Base-by-base conservation (phyloP, 2,888 invertebrate genomes). In the Acanthoscelides obtectus region DNA sequence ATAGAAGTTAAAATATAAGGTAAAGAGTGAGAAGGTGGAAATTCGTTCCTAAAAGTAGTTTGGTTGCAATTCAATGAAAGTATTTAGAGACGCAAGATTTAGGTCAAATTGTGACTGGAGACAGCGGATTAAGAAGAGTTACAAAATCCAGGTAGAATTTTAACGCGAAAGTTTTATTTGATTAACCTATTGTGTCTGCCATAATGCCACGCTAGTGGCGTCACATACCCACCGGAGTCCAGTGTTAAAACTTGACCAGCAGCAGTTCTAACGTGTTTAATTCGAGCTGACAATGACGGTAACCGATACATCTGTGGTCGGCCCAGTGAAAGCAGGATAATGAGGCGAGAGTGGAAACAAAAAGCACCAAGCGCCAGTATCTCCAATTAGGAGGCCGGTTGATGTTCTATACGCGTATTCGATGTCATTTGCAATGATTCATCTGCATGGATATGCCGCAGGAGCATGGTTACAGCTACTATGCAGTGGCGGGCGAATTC, bases 221-320 rank as follows among this genome's bases (percentile, higher is more conserved):
- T 45, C 12, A n/a, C n/a, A n/a, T n/a, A n/a, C n/a, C n/a, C n/a
- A n/a, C n/a, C n/a, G n/a, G 45, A 1, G 45, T 4, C 45, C 45
- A 45, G 45, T 45, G n/a, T 45, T 45, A 17, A 45, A 45, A 45
- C 45, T 45, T n/a, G 25, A 45, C 45, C 68, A 25, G n/a, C n/a
- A n/a, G n/a, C n/a, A n/a, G 2, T 19, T 25, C 12, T 45, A 45
- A 45, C 45, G 17, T 12, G 45, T 65, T 63, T 21, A 27, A 71
- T 70, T 19, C 69, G 45, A 72, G 75, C 66, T 71, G 71, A 73
- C 73, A 71, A 74, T 76, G 77, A 76, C 75, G 77, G 79, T 78
- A 80, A 80, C 77, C 72, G 80, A 80, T 80, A 79, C 78, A 76
- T 78, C 76, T 79, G 80, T 79, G 76, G 76, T 72, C 73, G 71